Evolutionary conservation across 2,113 vertebrate species (phyloP), one percentile per base, ranked within the genome.

Genomic region (Columbina picui): DNA sequence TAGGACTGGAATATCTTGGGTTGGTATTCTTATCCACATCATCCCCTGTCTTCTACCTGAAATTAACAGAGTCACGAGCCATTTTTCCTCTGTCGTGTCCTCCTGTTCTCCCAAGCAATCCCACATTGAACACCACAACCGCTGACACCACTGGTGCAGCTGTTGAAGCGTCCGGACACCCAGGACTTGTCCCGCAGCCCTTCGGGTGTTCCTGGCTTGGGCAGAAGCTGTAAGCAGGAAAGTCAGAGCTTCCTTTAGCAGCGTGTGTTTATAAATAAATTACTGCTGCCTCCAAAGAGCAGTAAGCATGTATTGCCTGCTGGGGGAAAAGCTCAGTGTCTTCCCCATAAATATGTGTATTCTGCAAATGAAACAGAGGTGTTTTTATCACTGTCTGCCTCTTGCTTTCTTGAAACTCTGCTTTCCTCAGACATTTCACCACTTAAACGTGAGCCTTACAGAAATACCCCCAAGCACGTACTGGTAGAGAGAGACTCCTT

Each of bases 331-430:
- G 67, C 49, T 38, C 76, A 45, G 15, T 59, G 38, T 8, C 27
- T 68, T 59, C 53, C 47, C 32, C 50, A 41, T 39, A 63, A 81
- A 52, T 59, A 8, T 6, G 14, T 43, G 27, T 20, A 23, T 71
- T 59, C 53, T 76, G 14, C 47, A 50, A 71, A 68, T 49, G 52
- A 67, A 45, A 30, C 12, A 41, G 39, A 29, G 41, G 32, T 7
- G 3, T 0, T 1, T 67, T n/a, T 39, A 12, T 61, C 43, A 5
- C 19, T 65, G 6, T 36, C 49, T 77, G 5, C 49, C 30, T 36
- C 29, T 90, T 60, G 20, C 29, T 29, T 47, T n/a, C 75, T 53
- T 38, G 14, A 70, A 76, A 22, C 14, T 34, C 36, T 75, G 26
- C 49, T 84, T 87, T 73, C 32, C 49, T 65, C 8, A 7, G 30